Conservation (phyloP, 2,797 vertebrate species). For the Sebastiscus tertius region DNA sequence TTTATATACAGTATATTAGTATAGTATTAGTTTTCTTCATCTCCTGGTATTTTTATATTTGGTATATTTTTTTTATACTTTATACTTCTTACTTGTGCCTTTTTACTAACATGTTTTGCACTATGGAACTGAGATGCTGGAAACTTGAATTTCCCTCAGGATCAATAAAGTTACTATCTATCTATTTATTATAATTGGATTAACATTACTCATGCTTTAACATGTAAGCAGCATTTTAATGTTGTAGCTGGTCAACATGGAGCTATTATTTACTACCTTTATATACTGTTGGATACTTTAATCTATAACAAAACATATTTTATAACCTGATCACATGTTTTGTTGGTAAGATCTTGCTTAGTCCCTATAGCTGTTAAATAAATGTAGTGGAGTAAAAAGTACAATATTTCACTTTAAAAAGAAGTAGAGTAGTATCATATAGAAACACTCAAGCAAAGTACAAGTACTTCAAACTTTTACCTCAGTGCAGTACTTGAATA, state of each 20-base stretch:
- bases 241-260: background rate
- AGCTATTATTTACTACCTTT: background rate
- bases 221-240: background rate
- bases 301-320: background rate
- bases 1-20: background rate
- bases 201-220: background rate
- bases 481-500: background rate
- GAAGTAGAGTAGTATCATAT: background rate
- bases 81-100: too few relatives aligned
- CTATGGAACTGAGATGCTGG: too few relatives aligned
- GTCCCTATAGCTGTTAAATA: background rate
- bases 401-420: background rate
- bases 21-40: too few relatives aligned
- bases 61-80: too few relatives aligned
- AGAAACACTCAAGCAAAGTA: background rate
- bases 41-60: too few relatives aligned
- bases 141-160: too few relatives aligned
- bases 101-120: accelerated
- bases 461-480: background rate
- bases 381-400: background rate
- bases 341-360: background rate
- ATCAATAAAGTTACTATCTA: too few relatives aligned
- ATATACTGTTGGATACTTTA: background rate
- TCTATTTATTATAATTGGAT: background rate
- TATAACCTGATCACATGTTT: background rate